These are phyloP conservation scores for Hesperophylax magnus DNA, from an alignment of 1,140 invertebrate species.

Conservation along the genomic window DNA sequence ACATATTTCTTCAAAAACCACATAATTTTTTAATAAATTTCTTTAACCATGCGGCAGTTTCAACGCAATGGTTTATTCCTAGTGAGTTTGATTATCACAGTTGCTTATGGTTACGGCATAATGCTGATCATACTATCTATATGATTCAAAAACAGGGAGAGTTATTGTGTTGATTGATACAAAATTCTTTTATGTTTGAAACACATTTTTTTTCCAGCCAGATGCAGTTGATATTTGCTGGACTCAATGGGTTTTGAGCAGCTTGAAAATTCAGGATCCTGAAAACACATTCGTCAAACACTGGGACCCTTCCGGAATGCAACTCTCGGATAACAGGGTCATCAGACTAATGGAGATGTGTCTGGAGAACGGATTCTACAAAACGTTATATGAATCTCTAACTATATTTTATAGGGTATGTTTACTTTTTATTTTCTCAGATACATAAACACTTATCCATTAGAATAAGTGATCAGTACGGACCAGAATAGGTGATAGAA, in stretches of 20 bases:
- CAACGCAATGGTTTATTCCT: too few species aligned
- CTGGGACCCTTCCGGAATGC: slow-evolving; percentile 60
- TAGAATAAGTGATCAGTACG: too few species aligned
- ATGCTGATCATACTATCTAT: too few species aligned
- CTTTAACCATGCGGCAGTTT: too few species aligned
- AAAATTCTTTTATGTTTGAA: too few species aligned
- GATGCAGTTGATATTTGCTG: slow-evolving; percentile 75
- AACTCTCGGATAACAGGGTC: slow-evolving; percentile 61
- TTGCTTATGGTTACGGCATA: too few species aligned
- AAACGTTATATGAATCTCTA: slow-evolving; percentile 72
- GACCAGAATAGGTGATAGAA: neutral
- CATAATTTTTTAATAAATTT: too few species aligned
- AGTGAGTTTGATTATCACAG: too few species aligned
- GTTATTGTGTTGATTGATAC: too few species aligned
- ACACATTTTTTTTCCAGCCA: slow-evolving; percentile 68
- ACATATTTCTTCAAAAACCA: too few species aligned
- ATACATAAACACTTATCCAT: too few species aligned
- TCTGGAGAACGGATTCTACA: slow-evolving; percentile 68
- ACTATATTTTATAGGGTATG: slow-evolving; percentile 76
- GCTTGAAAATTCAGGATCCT: slow-evolving; percentile 60
- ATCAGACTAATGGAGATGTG: slow-evolving; percentile 70
- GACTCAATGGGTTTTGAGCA: slow-evolving; percentile 74
- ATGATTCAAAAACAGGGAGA: too few species aligned
- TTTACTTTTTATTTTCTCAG: neutral
- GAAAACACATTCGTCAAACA: slow-evolving; percentile 62